Evolutionary conservation across 2,113 vertebrate species (phyloP).

Genomic region (Ivindomyrus marchei): DNA sequence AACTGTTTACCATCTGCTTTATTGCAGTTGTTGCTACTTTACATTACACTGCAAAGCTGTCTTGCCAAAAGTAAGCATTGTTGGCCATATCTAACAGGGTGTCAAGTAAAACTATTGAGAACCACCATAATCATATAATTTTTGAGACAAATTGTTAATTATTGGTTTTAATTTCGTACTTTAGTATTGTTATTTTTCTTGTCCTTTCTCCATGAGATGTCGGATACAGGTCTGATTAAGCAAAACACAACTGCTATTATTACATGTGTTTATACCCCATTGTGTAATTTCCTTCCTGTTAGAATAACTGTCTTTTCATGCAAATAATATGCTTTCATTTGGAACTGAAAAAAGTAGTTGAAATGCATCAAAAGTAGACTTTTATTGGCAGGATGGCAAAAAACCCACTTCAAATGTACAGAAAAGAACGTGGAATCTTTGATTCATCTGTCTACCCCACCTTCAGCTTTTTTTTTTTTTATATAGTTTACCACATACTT

Average conservation of each 20-base stretch:
- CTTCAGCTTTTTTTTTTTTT: background rate
- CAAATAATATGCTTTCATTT: background rate
- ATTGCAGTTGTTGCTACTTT: background rate
- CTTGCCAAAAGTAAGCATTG: background rate
- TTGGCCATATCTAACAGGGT: background rate
- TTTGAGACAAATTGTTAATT: background rate
- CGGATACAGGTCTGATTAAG: background rate
- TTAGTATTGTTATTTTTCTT: background rate
- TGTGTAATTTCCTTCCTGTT: background rate
- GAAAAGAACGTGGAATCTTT: constrained; percentile 39
- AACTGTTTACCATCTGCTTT: background rate
- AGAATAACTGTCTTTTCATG: constrained; percentile 1
- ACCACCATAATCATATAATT: background rate
- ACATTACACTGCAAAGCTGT: background rate
- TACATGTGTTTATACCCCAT: background rate
- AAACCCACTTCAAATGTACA: constrained; percentile 63
- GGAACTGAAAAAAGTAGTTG: constrained; percentile 28
- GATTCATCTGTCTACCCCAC: constrained; percentile 28
- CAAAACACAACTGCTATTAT: background rate
- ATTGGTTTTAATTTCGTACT: background rate
- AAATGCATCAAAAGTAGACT: constrained; percentile 64
- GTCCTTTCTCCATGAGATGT: background rate
- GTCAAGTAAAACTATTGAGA: background rate
- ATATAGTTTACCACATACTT: constrained; percentile 22
- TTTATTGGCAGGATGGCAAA: constrained; percentile 63